These are phyloP conservation scores for Scrobipalpa atriplicella DNA, from an alignment of 2,888 invertebrate genomes.

Conservation along the genomic window DNA sequence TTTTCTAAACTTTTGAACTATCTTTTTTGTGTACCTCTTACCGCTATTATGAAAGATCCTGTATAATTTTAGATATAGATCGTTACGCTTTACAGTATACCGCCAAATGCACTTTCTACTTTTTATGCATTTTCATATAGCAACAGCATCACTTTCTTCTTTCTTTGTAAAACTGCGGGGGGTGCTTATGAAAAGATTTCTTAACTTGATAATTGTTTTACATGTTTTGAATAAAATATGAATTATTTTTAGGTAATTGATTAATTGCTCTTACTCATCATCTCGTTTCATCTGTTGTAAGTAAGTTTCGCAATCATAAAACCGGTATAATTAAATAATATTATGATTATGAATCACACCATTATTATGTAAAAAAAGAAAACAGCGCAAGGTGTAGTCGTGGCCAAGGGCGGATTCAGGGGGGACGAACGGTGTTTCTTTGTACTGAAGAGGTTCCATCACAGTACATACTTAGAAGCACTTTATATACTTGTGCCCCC, in stretches of 20 bases:
- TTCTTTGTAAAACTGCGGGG: not conserved
- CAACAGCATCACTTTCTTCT: conserved; percentile 12
- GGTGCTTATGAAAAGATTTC: not conserved
- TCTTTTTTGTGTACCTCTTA: too few relatives aligned
- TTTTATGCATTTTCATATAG: conserved; percentile 22
- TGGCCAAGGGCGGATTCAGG: too few relatives aligned
- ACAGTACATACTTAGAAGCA: too few relatives aligned
- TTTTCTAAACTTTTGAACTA: too few relatives aligned
- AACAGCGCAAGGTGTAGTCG: too few relatives aligned
- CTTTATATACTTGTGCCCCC: too few relatives aligned
- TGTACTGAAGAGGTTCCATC: too few relatives aligned
- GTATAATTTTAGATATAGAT: conserved; percentile 13
- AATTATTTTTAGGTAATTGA: not conserved
- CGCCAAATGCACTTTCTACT: conserved; percentile 23
- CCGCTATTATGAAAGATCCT: not conserved
- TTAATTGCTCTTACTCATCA: not conserved
- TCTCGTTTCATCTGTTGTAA: not conserved
- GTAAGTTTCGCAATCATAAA: not conserved
- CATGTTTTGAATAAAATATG: not conserved
- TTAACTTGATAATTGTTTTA: not conserved
- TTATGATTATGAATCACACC: too few relatives aligned
- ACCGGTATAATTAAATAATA: too few relatives aligned
- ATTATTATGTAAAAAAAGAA: too few relatives aligned
- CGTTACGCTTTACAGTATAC: conserved; percentile 5
- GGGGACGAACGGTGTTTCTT: too few relatives aligned